Conservation (phyloP, 2,113 vertebrate species). For the Henicopernis longicauda region DNA sequence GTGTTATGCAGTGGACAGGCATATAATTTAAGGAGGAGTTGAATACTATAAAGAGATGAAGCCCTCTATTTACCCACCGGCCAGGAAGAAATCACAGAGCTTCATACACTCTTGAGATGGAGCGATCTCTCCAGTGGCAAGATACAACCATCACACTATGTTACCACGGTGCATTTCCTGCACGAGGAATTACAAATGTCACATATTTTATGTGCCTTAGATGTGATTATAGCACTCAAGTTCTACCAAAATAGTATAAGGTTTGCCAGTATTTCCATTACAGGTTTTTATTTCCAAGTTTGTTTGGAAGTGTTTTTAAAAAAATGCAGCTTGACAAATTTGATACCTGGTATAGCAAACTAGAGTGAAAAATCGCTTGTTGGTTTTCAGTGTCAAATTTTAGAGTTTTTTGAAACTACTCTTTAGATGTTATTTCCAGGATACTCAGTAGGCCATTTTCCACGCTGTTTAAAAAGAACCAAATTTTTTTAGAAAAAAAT, state of each 20-base stretch:
- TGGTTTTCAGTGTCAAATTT: not conserved
- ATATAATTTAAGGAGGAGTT: not conserved
- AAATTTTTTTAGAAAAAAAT: not conserved
- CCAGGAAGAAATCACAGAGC: constrained; percentile 63
- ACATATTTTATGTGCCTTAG: constrained; percentile 40
- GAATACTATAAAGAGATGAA: constrained; percentile 16
- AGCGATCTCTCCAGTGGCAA: constrained; percentile 57
- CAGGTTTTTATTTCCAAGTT: not conserved
- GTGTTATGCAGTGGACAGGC: not conserved
- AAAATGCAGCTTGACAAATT: not conserved
- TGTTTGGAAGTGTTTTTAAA: not conserved
- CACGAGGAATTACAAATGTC: constrained; percentile 65
- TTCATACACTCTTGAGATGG: constrained; percentile 59
- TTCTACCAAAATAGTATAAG: not conserved
- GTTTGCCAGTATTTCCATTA: not conserved
- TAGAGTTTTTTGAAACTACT: not conserved
- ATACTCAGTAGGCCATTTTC: not conserved
- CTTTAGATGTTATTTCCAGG: not conserved
- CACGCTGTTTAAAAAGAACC: not conserved
- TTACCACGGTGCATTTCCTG: constrained; percentile 64
- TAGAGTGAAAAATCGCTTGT: not conserved
- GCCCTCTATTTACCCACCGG: constrained; percentile 58
- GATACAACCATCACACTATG: constrained; percentile 62
- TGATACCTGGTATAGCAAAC: not conserved
- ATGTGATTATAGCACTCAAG: not conserved